A percentile compares a stretch with the other conserved stretches of the same genome.
Conservation (phyloP, 2,797 vertebrate genomes). For the Tiaroga cobitis region DNA sequence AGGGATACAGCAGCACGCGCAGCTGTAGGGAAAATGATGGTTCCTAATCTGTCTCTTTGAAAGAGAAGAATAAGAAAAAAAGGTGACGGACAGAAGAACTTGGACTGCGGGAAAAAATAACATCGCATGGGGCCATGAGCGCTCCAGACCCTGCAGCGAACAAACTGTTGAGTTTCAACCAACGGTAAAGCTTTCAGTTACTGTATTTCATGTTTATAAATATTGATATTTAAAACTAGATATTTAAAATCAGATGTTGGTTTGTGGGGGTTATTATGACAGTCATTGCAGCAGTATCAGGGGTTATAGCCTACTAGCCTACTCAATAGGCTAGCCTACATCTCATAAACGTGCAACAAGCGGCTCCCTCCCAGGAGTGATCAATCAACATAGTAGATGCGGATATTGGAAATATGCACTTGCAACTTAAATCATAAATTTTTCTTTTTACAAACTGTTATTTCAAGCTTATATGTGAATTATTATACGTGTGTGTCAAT, state of each 20-base stretch:
- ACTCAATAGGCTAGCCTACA: no score
- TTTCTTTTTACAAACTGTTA: neutral
- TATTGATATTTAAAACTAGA: neutral
- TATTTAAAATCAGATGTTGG: neutral
- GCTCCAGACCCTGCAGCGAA: constrained; percentile 80
- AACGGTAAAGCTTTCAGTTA: constrained; percentile 77
- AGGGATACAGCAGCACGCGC: constrained; percentile 16
- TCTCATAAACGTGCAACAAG: constrained; percentile 44
- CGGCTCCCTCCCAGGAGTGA: constrained; percentile 15
- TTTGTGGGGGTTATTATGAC: constrained; percentile 15
- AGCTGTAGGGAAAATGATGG: constrained; percentile 43
- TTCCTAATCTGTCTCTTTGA: constrained; percentile 51
- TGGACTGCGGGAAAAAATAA: constrained; percentile 67
- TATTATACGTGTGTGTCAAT: neutral
- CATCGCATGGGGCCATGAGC: constrained; percentile 83
- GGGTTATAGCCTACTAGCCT: constrained; percentile 9
- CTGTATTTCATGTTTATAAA: neutral
- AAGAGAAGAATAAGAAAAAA: constrained; percentile 6
- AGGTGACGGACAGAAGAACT: constrained; percentile 39
- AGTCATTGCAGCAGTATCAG: constrained; percentile 46
- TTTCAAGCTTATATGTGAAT: neutral
- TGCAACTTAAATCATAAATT: neutral
- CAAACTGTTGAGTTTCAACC: constrained; percentile 88
- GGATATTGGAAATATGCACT: constrained; percentile 7
- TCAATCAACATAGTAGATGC: neutral